phyloP scores from a whole-genome alignment of 1,140 invertebrate species.

The Melanaphis sacchari region DNA sequence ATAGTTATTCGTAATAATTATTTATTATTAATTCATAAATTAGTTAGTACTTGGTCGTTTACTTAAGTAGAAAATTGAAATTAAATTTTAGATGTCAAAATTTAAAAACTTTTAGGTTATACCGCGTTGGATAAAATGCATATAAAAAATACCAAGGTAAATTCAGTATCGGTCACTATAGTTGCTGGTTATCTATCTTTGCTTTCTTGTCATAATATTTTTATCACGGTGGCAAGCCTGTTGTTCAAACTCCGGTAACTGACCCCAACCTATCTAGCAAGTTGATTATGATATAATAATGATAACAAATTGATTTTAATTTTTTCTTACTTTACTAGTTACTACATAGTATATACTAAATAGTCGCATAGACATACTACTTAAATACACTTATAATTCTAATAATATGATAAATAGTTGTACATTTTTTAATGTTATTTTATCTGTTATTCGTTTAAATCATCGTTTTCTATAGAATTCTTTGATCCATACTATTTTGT shows the following conservation, averaged over 20 bases:
- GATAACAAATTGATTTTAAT: conserved; percentile 34
- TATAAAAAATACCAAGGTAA: background rate
- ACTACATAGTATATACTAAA: too few species aligned
- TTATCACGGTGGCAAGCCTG: background rate
- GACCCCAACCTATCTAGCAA: background rate
- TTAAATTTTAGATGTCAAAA: background rate
- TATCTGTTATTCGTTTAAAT: background rate
- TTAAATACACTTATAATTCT: background rate
- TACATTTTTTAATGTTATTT: background rate
- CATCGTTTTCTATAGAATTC: background rate
- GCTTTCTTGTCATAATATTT: too few species aligned
- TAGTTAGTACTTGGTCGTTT: too few species aligned
- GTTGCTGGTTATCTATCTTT: too few species aligned
- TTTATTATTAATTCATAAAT: too few species aligned
- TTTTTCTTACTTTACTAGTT: background rate
- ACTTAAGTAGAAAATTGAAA: background rate
- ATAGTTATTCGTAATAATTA: too few species aligned
- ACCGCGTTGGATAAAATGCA: background rate
- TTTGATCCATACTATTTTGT: background rate
- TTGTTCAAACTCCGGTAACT: background rate
- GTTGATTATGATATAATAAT: background rate
- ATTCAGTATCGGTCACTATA: too few species aligned
- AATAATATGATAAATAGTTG: background rate
- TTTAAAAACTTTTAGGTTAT: background rate
- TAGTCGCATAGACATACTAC: background rate